Evolutionary conservation across 2,113 vertebrate species (phyloP), one percentile per base, ranked within the genome.

Genomic region (Urocitellus parryii): DNA sequence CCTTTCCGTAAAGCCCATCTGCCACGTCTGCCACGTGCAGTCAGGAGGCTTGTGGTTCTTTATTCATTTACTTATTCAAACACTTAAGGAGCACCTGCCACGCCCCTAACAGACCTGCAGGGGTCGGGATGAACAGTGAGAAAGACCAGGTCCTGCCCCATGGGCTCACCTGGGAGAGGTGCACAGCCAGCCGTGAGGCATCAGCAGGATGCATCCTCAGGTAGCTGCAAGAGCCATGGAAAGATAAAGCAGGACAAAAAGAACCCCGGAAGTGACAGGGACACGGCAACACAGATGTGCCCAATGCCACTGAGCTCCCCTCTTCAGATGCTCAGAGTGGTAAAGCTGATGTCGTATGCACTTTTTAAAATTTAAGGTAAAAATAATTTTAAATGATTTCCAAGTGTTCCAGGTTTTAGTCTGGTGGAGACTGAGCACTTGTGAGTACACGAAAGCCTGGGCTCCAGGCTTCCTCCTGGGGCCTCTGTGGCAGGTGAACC

Each of bases 241-340:
- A 25, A 34, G 29, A 18, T 24, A 22, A 24, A 58, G 45, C 20
- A 25, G 51, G 37, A 27, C 24, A 1, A 24, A 65, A 34, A 11
- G 13, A 39, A 12, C 48, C 4, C 0, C 12, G 16, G 58, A 6
- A 2, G 39, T 11, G 9, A 68, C 2, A 1, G 13, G 3, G 45
- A 6, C 20, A 13, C 3, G 1, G n/a, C 9, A 16, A 1, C 13
- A 4, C 6, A 6, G 32, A 9, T n/a, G n/a, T 29, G 4, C 42
- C 70, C 14, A 18, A 0, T 2, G 8, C 29, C 45, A 9, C 29
- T 14, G 27, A 42, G 10, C 9, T 2, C 17, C 34, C 4, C 1
- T 1, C 39, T 13, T n/a, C 20, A 25, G 2, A 13, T 9, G 65
- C 34, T 25, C n/a, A 32, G 79, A 56, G 79, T 25, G 58, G 56